Evolutionary conservation across 2,113 vertebrate genomes (phyloP).

Genomic region (Scomber scombrus): DNA sequence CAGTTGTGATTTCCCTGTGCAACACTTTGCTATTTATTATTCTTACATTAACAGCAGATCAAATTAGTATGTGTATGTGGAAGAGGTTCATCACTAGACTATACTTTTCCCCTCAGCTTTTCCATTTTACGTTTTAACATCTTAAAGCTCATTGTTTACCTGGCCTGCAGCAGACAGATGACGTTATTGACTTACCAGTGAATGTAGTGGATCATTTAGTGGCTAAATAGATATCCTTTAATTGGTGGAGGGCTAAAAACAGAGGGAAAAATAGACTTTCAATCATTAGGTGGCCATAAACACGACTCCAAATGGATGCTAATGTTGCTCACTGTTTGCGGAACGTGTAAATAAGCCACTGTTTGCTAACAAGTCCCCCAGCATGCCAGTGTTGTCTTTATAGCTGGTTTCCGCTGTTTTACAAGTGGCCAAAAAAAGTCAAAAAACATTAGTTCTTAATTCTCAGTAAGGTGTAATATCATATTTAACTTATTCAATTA

Average conservation of each 20-base stretch:
- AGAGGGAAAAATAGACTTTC: neutral
- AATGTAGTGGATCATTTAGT: neutral
- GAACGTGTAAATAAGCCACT: no score
- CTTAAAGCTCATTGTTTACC: neutral
- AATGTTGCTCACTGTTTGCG: no score
- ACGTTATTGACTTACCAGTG: neutral
- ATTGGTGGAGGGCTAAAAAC: neutral
- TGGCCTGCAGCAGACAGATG: neutral
- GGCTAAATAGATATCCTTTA: neutral
- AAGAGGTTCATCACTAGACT: neutral
- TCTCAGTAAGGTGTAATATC: neutral
- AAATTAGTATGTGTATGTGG: neutral
- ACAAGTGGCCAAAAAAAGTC: no score
- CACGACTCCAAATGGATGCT: no score
- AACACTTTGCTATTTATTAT: no score
- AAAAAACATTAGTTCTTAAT: neutral
- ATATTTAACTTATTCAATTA: constrained; percentile 10
- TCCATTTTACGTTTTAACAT: neutral
- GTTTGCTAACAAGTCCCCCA: no score
- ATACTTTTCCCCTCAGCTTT: no score
- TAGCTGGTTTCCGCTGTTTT: no score
- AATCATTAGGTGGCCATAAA: no score
- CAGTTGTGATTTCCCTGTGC: no score
- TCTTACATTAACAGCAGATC: no score
- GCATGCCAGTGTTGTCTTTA: no score